These are phyloP conservation scores for Calephelis perditalis DNA, from an alignment of 2,888 invertebrate genomes.

Conservation along the genomic window DNA sequence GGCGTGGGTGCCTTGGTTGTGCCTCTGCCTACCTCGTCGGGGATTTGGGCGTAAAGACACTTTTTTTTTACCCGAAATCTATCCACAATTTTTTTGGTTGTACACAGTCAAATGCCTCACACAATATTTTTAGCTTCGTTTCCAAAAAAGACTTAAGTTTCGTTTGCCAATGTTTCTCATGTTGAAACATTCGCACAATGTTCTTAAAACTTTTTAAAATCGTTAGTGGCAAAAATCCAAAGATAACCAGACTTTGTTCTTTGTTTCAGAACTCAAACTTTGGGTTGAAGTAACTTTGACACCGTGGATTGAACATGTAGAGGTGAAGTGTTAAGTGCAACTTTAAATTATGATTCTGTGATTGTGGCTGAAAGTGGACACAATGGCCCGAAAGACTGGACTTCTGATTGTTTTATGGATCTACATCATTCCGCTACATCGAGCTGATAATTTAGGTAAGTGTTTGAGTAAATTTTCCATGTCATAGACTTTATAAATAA, in stretches of 20 bases:
- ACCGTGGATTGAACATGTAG: conserved; percentile 12
- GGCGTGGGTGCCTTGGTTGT: too few species aligned
- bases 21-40: too few species aligned
- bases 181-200: too few species aligned
- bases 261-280: neutral
- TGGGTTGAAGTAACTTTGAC: neutral
- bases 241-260: neutral
- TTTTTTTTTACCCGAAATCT: too few species aligned
- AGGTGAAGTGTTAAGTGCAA: conserved; percentile 13
- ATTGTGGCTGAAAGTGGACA: conserved; percentile 22
- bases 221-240: neutral
- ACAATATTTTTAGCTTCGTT: too few species aligned
- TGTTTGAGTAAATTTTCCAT: conserved; percentile 17
- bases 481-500: too few species aligned
- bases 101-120: too few species aligned
- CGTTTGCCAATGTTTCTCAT: too few species aligned
- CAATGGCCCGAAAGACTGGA: conserved; percentile 53
- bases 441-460: conserved; percentile 71
- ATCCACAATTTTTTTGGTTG: too few species aligned
- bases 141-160: too few species aligned
- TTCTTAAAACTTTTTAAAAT: too few species aligned
- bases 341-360: conserved; percentile 19
- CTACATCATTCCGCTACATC: conserved; percentile 57
- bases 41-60: too few species aligned
- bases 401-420: conserved; percentile 60